Evolutionary conservation across 2,797 vertebrate species (phyloP), one percentile per base, ranked within the genome.

Genomic region (Rhodeus uyekii): DNA sequence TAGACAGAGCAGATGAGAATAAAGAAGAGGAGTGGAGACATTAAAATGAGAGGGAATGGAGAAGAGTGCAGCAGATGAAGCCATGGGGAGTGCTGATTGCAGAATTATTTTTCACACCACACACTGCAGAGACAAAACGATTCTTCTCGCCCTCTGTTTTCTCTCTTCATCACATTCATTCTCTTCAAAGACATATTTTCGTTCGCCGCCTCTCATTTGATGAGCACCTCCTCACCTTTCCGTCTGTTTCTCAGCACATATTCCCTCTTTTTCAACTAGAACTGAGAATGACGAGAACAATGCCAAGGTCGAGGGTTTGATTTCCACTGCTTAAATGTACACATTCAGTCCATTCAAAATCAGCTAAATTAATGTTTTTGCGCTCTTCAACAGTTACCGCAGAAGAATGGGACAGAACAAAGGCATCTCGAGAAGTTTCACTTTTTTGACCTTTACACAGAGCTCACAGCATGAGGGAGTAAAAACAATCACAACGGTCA

Each of bases 381-480:
- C n/a, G 18, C 24, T 76, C 14, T 0, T 18, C 38, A 42, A 60
- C 19, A 71, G 27, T 29, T 44, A 16, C 5, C 5, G 2, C 5
- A 8, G 8, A 76, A 76, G 24, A 80, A 46, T n/a, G 29, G 3
- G 61, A 58, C n/a, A n/a, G 27, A 76, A 76, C 9, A 34, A 8
- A 29, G 34, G 42, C 22, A 4, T 34, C 6, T 14, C 61, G 18
- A 32, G 38, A 76, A 61, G 32, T 74, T 74, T 16, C 0, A 16
- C 34, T 55, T 73, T 22, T 24, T 27, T 38, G 22, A 74, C 71
- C 69, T 73, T 53, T 53, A 55, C 48, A 36, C 22, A 1, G 61
- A 5, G 32, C 5, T 48, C 42, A 65, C 14, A 7, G 85, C 80
- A 84, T 69, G 86, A 85, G 82, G 85, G 87, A 88, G 84, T n/a